Evolutionary conservation across 1,140 invertebrate genomes (phyloP), one percentile per base, ranked within the genome.

Genomic region (Penaeus vannamei): DNA sequence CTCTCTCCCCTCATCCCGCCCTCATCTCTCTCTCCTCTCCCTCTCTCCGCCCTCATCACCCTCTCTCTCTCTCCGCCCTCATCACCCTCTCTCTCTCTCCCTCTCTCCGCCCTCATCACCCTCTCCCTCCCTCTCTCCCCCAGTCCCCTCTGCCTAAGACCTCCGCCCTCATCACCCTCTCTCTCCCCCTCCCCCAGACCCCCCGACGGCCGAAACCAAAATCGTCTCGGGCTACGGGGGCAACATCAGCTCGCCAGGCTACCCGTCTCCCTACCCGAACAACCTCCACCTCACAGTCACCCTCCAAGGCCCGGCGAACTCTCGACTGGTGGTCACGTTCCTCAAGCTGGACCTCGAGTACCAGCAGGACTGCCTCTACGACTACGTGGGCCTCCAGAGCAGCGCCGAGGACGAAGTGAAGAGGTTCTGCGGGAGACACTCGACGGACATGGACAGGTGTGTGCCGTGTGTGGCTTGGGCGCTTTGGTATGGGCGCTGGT

Each of bases 301-400:
- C 0, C 92, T 94, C 7, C 93, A 94, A 80, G 95, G 95, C 1
- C 90, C 91, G 7, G 64, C 79, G 1, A 85, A 66, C 66, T 87
- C 85, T 4, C 92, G 95, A 26, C 94, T 96, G 0, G 94, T 96
- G 0, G 92, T 96, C 80, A 94, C 95, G 88, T 96, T 96, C 91
- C 92, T 94, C 20, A 93, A 94, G 64, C 93, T 97, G 17, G 96
- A 96, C 91, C 91, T 97, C 17, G 96, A 97, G 92, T 94, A 94
- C 86, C 96, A 97, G 93, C 93, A 94, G 32, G 94, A 96, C 87
- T 97, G 96, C 92, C 93, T 97, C 0, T 97, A 97, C 92, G 96
- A 97, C 93, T 96, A 94, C 92, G 93, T 97, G 36, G 94, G 95
- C 92, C 91, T 94, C 29, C 93, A 95, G 60, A 92, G 61, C 59